A percentile compares a stretch with the other conserved stretches of the same genome.
Conservation (phyloP, 2,888 invertebrate species). For the Heteromyza rotundicornis region DNA sequence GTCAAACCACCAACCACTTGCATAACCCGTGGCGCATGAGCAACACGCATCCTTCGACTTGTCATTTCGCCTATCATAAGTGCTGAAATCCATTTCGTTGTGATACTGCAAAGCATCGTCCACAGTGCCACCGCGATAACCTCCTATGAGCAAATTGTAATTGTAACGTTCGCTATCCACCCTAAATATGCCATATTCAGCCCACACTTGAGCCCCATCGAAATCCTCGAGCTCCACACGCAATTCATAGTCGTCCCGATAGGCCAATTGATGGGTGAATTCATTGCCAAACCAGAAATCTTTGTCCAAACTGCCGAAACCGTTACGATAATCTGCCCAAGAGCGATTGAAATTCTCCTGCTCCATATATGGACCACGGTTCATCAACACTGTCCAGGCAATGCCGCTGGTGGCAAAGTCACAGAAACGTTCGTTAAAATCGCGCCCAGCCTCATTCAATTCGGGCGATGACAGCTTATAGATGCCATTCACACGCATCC, state of each 20-base stretch:
- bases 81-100: constrained; percentile 63
- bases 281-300: constrained; percentile 71
- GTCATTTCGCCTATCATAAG: constrained; percentile 63
- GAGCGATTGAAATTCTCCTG: constrained; percentile 65
- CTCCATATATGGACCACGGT: constrained; percentile 55
- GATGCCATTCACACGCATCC: constrained; percentile 58
- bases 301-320: constrained; percentile 65
- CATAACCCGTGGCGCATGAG: constrained; percentile 66
- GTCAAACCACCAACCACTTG: constrained; percentile 70
- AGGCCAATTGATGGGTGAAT: constrained; percentile 63
- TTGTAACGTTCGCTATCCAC: constrained; percentile 61
- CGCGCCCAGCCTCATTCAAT: constrained; percentile 53
- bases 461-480: constrained; percentile 56
- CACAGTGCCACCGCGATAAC: constrained; percentile 65
- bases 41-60: constrained; percentile 64
- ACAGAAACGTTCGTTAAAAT: constrained; percentile 64
- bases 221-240: constrained; percentile 66
- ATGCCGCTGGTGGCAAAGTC: constrained; percentile 60
- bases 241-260: constrained; percentile 59
- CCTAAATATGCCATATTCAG: constrained; percentile 64
- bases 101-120: constrained; percentile 66
- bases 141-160: constrained; percentile 64
- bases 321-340: constrained; percentile 67
- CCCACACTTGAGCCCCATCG: constrained; percentile 63
- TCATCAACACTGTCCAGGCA: constrained; percentile 67